Conservation (phyloP, 2,797 vertebrate genomes). For the Danionella dracula region DNA sequence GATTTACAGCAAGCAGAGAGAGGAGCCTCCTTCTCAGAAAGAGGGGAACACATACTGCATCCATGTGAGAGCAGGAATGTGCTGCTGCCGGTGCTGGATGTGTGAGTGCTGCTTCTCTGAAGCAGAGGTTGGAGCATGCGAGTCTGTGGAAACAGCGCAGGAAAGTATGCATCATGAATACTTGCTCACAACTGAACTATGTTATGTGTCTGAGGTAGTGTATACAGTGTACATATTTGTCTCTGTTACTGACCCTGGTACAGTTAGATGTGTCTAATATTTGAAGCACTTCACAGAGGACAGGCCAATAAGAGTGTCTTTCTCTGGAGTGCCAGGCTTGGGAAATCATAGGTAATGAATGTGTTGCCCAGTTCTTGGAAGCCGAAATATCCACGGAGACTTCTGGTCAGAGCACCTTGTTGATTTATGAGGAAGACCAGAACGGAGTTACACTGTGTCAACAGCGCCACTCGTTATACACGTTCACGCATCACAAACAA, state of each 20-base stretch:
- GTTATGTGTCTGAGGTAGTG: background rate
- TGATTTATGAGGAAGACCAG: constrained; percentile 35
- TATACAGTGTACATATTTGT: background rate
- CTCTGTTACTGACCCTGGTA: background rate
- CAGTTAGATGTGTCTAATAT: background rate
- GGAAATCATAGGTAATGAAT: constrained; percentile 25
- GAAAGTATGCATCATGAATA: constrained; percentile 18
- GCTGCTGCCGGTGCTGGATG: background rate
- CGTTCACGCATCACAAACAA: constrained; percentile 22
- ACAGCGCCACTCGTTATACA: constrained; percentile 16
- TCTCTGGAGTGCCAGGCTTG: constrained; percentile 13
- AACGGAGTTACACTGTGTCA: constrained; percentile 17
- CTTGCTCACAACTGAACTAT: background rate
- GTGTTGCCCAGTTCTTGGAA: constrained; percentile 31
- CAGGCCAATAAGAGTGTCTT: constrained; percentile 1
- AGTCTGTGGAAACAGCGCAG: background rate
- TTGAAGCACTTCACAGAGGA: constrained; percentile 16
- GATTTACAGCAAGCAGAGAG: constrained; percentile 31
- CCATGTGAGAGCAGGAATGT: constrained; percentile 18
- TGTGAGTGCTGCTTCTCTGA: background rate
- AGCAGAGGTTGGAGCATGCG: background rate
- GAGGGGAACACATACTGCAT: constrained; percentile 10
- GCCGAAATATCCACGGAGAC: constrained; percentile 34
- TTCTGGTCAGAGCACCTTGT: constrained; percentile 17
- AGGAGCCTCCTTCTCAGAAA: constrained; percentile 20